Conservation (phyloP, 2,113 vertebrate species). For the Peromyscus polionotus region DNA sequence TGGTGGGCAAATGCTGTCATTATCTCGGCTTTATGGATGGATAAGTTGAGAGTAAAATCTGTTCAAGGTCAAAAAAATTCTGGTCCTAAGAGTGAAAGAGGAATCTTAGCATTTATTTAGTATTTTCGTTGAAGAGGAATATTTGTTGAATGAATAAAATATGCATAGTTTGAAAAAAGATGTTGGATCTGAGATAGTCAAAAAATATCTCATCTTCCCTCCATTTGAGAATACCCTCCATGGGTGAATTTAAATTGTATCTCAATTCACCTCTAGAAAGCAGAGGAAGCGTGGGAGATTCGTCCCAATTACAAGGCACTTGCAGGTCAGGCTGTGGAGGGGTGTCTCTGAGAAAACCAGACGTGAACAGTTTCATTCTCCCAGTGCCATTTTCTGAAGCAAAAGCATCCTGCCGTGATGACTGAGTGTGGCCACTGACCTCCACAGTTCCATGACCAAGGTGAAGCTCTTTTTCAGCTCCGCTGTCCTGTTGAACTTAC, state of each 20-base stretch:
- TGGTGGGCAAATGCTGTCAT: constrained; percentile 71
- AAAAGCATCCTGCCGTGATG: fast-evolving
- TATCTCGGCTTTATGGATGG: constrained; percentile 73
- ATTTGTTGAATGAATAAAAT: constrained; percentile 72
- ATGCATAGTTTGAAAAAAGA: constrained; percentile 19
- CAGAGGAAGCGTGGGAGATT: neutral
- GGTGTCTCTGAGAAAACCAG: neutral
- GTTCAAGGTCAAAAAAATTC: constrained; percentile 75
- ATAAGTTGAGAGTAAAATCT: constrained; percentile 71
- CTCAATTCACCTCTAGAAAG: neutral
- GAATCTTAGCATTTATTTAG: constrained; percentile 61
- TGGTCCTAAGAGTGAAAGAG: constrained; percentile 32
- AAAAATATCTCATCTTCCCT: neutral
- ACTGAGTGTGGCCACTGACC: too few species aligned
- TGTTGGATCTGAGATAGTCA: constrained; percentile 40
- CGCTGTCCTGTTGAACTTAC: neutral
- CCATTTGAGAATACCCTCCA: constrained; percentile 39
- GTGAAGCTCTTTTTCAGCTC: neutral
- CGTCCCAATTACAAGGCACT: fast-evolving
- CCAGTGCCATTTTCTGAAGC: fast-evolving
- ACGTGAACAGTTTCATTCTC: fast-evolving
- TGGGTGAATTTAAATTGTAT: constrained; percentile 16
- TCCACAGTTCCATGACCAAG: fast-evolving
- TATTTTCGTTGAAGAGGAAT: constrained; percentile 44
- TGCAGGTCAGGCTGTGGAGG: neutral